Evolutionary conservation across 1,140 invertebrate species (phyloP).

Genomic region (Scaptomyza montana): DNA sequence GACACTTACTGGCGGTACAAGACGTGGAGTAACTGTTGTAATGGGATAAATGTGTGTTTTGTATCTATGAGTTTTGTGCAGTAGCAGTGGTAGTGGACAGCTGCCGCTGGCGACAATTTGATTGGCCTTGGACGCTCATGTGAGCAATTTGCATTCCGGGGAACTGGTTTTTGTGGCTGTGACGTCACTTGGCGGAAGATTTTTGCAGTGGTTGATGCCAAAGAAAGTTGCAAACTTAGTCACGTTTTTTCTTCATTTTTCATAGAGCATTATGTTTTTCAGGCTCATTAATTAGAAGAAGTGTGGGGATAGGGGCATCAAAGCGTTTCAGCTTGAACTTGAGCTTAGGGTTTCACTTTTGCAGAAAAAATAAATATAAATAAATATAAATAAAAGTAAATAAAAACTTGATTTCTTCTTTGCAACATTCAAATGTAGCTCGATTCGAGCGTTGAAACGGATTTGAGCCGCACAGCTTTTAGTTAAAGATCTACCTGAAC

Average conservation of each 20-base stretch:
- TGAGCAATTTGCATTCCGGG: conserved; percentile 46
- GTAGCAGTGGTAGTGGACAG: conserved; percentile 8
- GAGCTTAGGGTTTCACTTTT: conserved; percentile 54
- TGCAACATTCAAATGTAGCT: background rate
- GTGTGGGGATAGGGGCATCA: conserved; percentile 9
- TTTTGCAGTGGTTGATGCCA: conserved; percentile 34
- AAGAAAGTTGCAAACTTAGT: conserved; percentile 64
- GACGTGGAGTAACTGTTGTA: conserved; percentile 3
- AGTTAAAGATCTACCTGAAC: conserved; percentile 3
- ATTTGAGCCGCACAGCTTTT: background rate
- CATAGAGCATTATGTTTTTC: conserved; percentile 16
- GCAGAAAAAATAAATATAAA: conserved; percentile 4
- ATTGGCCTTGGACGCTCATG: conserved; percentile 54
- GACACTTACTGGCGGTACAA: conserved; percentile 49
- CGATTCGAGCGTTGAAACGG: conserved; percentile 16
- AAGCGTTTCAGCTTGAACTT: conserved; percentile 37
- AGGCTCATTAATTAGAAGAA: conserved; percentile 33
- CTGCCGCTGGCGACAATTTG: conserved; percentile 25
- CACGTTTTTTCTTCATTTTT: conserved; percentile 41
- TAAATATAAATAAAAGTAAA: background rate
- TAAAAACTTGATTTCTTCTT: conserved; percentile 6
- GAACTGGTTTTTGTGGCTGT: conserved; percentile 43
- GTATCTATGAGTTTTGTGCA: conserved; percentile 25
- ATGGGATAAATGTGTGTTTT: conserved; percentile 33
- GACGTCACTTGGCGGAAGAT: conserved; percentile 59